Conservation (phyloP, 2,797 vertebrate species). For the Girardinus metallicus region DNA sequence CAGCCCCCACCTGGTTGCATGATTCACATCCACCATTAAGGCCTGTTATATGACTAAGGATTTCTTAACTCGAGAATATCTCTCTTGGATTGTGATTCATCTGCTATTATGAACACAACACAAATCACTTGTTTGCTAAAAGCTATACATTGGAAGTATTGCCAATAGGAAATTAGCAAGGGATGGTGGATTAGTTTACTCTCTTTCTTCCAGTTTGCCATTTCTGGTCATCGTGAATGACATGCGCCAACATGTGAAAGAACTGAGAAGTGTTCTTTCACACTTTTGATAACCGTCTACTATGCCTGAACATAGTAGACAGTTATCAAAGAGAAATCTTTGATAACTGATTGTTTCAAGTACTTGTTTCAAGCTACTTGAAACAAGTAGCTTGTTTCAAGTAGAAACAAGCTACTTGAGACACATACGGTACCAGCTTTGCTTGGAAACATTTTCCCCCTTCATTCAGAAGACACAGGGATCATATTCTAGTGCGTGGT, state of each 20-base stretch:
- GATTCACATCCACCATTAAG: slow-evolving; percentile 6
- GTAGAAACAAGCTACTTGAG: not conserved
- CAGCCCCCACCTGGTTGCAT: slow-evolving; percentile 27
- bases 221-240: not conserved
- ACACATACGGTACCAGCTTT: not conserved
- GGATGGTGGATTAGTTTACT: not conserved
- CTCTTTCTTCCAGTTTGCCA: not conserved
- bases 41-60: not conserved
- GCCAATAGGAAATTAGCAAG: not conserved
- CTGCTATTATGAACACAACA: not conserved
- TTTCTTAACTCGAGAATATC: not conserved
- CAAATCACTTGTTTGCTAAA: not conserved
- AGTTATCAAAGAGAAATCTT: not conserved
- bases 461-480: not conserved
- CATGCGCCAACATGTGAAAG: not conserved
- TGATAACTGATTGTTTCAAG: too few species aligned
- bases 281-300: too few species aligned
- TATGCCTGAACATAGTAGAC: not conserved
- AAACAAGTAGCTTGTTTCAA: too few species aligned
- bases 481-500: not conserved
- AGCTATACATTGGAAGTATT: not conserved
- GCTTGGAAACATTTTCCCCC: not conserved
- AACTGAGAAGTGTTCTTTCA: not conserved
- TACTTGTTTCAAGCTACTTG: too few species aligned
- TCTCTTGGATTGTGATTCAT: not conserved